Evolutionary conservation across 2,797 vertebrate species (phyloP), one percentile per base, ranked within the genome.

Genomic region (Echeneis naucrates): DNA sequence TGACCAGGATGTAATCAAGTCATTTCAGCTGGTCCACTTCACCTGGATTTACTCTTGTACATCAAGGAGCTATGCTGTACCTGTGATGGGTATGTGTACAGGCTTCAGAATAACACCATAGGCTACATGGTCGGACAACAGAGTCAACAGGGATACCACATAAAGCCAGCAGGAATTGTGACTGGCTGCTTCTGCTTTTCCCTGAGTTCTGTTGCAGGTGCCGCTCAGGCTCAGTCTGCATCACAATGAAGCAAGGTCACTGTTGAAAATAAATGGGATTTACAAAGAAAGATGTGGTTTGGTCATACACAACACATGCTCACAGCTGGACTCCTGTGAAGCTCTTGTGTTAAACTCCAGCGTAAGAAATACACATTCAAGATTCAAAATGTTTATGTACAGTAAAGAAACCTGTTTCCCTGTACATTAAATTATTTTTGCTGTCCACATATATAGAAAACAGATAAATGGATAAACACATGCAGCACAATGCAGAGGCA

Each of bases 281-380:
- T n/a, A 40, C 40, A 40, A 40, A 40, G 38, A 38, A 17, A 1
- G 38, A 40, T 40, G 40, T 40, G 16, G 38, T 5, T 5, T 40
- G 38, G 17, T 40, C 38, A 40, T 17, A 40, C 17, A 40, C 38
- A 40, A 17, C 38, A 40, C 38, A 40, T 40, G 14, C 38, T 17
- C 16, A 17, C 16, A 42, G 38, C 38, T 42, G 16, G 38, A 17
- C 38, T 40, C 13, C 38, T 40, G 38, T 40, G 14, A 16, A 40
- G 17, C 19, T 17, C 42, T 44, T 44, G 19, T 9, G n/a, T 44
- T 44, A 9, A 44, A 44, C 19, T 44, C 8, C 42, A 44, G 17
- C 5, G 70, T 59, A 42, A 75, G 48, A 37, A 38, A 45, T 19
- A n/a, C n/a, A n/a, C n/a, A n/a, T n/a, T n/a, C n/a, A n/a, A n/a